A percentile compares a stretch with the other conserved stretches of the same genome.
Conservation (phyloP, 2,888 invertebrate genomes). For the Periphyllus acericola region DNA sequence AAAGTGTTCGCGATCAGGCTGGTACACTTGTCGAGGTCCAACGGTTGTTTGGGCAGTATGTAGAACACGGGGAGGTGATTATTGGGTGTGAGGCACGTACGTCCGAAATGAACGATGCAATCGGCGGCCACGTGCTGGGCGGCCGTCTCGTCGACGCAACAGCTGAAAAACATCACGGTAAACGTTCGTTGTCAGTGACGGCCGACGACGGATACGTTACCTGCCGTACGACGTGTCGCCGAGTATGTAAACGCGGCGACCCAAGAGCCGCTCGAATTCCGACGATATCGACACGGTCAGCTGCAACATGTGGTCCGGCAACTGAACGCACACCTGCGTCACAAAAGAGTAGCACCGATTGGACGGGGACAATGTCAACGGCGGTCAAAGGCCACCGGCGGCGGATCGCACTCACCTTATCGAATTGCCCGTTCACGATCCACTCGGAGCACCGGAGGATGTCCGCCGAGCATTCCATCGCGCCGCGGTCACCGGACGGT, state of each 20-base stretch:
- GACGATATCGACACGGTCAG: constrained; percentile 77
- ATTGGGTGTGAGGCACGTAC: constrained; percentile 83
- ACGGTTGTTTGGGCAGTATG: constrained; percentile 74
- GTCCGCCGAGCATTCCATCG: constrained; percentile 67
- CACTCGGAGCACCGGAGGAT: constrained; percentile 74
- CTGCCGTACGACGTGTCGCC: constrained; percentile 94
- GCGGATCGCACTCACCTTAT: constrained; percentile 72
- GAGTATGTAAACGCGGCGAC: constrained; percentile 79
- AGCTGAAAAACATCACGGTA: constrained; percentile 72
- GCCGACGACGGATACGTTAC: constrained; percentile 66
- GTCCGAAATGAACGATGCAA: constrained; percentile 90
- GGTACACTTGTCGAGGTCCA: constrained; percentile 70
- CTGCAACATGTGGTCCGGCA: constrained; percentile 83
- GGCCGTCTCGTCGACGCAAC: constrained; percentile 89
- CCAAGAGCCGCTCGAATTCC: constrained; percentile 69
- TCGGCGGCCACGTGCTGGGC: constrained; percentile 88
- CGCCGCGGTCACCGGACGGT: neutral
- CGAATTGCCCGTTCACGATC: constrained; percentile 75
- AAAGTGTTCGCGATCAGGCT: neutral
- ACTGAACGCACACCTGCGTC: constrained; percentile 87
- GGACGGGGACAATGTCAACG: neutral
- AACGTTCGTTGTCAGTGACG: neutral
- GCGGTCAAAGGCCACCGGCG: neutral
- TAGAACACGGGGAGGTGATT: constrained; percentile 80
- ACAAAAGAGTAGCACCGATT: neutral